phyloP scores from a whole-genome alignment of 2,888 invertebrate species.

The Tetragonula carbonaria region DNA sequence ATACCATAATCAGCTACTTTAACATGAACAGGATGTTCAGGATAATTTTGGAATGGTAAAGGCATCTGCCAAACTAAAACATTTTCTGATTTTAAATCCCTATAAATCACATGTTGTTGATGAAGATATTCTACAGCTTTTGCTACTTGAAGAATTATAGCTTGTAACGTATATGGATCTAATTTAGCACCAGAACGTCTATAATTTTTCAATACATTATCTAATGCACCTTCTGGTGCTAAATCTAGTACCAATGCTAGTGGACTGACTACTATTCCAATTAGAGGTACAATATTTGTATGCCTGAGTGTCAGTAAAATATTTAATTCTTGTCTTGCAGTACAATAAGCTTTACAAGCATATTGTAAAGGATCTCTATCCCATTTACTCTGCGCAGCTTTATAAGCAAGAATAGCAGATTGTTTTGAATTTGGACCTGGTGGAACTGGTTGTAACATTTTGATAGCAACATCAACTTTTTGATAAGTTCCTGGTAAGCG shows the following conservation, averaged over 20 bases:
- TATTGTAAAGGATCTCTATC: constrained; percentile 96
- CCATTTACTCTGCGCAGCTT: constrained; percentile 93
- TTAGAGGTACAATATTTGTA: constrained; percentile 95
- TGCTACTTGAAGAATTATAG: constrained; percentile 94
- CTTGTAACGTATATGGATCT: constrained; percentile 92
- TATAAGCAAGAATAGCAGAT: constrained; percentile 87
- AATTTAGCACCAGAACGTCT: constrained; percentile 93
- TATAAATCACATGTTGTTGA: constrained; percentile 95
- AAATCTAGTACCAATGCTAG: constrained; percentile 94
- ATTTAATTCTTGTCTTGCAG: constrained; percentile 96
- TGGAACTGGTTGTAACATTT: constrained; percentile 97
- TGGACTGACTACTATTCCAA: constrained; percentile 95
- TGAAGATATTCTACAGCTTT: constrained; percentile 98
- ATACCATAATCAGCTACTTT: constrained; percentile 99
- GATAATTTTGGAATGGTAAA: constrained; percentile 89
- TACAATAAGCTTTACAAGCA: constrained; percentile 98
- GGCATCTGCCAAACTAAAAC: constrained; percentile 99
- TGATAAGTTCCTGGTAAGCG: constrained; percentile 86
- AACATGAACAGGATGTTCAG: constrained; percentile 91
- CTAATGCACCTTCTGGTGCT: constrained; percentile 96
- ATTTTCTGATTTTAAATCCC: constrained; percentile 98
- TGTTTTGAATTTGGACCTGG: constrained; percentile 90
- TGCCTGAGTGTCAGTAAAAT: constrained; percentile 94
- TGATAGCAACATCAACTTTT: constrained; percentile 93
- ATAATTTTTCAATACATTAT: constrained; percentile 93